Percentiles rank a stretch among this genome's conserved stretches.
Evolutionary conservation across 2,797 vertebrate species (phyloP).

Genomic region (Oreonectes daqikongensis): DNA sequence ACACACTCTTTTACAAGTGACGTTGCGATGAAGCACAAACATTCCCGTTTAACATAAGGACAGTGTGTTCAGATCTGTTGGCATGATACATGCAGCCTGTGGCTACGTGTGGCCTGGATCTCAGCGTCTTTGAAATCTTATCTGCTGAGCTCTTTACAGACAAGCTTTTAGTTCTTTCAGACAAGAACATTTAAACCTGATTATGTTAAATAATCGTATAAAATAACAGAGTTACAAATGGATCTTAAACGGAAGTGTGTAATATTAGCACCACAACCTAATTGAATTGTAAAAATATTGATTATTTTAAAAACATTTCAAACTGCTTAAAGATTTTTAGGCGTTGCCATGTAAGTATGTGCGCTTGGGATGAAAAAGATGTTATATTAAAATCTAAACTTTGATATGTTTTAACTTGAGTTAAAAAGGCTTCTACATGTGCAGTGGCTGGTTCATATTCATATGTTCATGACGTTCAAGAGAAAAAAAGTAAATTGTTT

Average conservation of each 20-base stretch:
- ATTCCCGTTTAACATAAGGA: constrained; percentile 46
- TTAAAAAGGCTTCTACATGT: background rate
- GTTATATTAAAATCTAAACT: background rate
- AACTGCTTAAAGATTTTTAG: background rate
- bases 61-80: constrained; percentile 34
- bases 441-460: no score
- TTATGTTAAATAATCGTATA: background rate
- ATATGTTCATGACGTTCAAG: background rate
- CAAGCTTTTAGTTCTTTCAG: background rate
- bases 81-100: constrained; percentile 18
- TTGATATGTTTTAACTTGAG: background rate
- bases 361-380: background rate
- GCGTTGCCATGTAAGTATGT: no score
- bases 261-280: background rate
- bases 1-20: background rate
- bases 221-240: background rate
- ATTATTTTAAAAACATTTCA: background rate
- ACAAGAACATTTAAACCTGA: background rate
- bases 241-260: background rate
- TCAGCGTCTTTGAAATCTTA: constrained; percentile 18
- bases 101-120: constrained; percentile 18
- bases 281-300: background rate
- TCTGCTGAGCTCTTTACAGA: constrained; percentile 2
- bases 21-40: background rate
- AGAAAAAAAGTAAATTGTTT: no score